phyloP scores from a whole-genome alignment of 2,888 invertebrate species.

The Eupithecia subfuscata region DNA sequence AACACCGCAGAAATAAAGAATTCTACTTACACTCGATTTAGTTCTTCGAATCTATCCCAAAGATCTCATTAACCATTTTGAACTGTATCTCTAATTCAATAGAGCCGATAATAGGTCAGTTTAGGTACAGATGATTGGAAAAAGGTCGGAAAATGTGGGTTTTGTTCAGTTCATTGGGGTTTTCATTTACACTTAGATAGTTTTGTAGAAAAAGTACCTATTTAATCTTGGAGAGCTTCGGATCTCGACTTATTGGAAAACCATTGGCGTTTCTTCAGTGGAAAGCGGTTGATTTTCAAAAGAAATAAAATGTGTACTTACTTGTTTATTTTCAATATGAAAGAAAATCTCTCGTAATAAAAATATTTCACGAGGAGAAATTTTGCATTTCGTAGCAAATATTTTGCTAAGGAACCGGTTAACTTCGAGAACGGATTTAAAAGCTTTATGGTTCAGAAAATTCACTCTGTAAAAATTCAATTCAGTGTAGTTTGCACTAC shows the following conservation, averaged over 20 bases:
- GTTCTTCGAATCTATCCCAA: not conserved
- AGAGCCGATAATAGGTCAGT: slow-evolving; percentile 16
- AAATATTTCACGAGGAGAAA: slow-evolving; percentile 1
- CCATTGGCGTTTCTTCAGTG: not conserved
- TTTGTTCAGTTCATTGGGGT: slow-evolving; percentile 28
- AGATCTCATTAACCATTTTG: slow-evolving; percentile 12
- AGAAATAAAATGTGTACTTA: not conserved
- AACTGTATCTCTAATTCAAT: slow-evolving; percentile 11
- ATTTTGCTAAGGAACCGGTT: not conserved
- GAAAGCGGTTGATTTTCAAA: not conserved
- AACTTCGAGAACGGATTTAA: not conserved
- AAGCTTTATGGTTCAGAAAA: not conserved
- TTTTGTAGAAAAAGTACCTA: slow-evolving; percentile 15
- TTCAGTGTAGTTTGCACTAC: not conserved
- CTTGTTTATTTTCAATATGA: not conserved
- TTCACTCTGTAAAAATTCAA: not conserved
- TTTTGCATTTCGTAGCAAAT: not conserved
- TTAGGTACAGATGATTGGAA: slow-evolving; percentile 13
- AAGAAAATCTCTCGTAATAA: not conserved
- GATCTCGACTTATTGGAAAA: slow-evolving; percentile 23
- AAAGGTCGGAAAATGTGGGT: slow-evolving; percentile 27
- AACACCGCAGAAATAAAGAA: not conserved
- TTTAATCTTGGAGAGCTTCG: slow-evolving; percentile 23
- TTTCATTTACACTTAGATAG: slow-evolving; percentile 31
- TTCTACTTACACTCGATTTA: slow-evolving; percentile 3